phyloP scores from a whole-genome alignment of 2,797 vertebrate genomes.

The Enteromius afrohamiltoni region DNA sequence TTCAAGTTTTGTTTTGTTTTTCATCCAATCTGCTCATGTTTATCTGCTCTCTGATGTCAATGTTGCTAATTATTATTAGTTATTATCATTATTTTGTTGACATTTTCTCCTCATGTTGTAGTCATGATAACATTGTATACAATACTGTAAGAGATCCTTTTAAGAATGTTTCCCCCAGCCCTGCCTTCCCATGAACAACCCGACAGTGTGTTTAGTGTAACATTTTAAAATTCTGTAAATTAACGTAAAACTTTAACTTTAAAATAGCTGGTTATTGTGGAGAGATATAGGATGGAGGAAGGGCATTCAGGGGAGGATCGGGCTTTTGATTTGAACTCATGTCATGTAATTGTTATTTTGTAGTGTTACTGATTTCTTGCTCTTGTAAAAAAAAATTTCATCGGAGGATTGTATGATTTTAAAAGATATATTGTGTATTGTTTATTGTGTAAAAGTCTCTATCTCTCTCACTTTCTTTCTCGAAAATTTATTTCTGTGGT shows the following conservation, averaged over 20 bases:
- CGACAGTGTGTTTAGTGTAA: constrained; percentile 63
- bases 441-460: constrained; percentile 77
- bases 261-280: constrained; percentile 64
- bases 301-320: constrained; percentile 46
- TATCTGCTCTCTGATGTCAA: constrained; percentile 61
- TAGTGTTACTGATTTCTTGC: constrained; percentile 72
- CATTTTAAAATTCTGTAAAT: constrained; percentile 72
- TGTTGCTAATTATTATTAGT: constrained; percentile 69
- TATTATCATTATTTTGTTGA: constrained; percentile 62
- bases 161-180: constrained; percentile 63
- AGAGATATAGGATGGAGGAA: constrained; percentile 58
- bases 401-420: constrained; percentile 70
- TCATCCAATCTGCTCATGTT: constrained; percentile 29
- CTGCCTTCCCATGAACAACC: constrained; percentile 37
- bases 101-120: constrained; percentile 61
- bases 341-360: constrained; percentile 80
- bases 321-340: constrained; percentile 67
- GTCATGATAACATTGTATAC: constrained; percentile 69
- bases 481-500: constrained; percentile 66
- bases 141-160: constrained; percentile 60
- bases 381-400: constrained; percentile 68
- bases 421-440: constrained; percentile 73
- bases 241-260: constrained; percentile 75
- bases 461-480: constrained; percentile 65
- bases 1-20: constrained; percentile 28